Evolutionary conservation across 2,888 invertebrate species (phyloP), one percentile per base, ranked within the genome.

Genomic region (Nasonia oneida): DNA sequence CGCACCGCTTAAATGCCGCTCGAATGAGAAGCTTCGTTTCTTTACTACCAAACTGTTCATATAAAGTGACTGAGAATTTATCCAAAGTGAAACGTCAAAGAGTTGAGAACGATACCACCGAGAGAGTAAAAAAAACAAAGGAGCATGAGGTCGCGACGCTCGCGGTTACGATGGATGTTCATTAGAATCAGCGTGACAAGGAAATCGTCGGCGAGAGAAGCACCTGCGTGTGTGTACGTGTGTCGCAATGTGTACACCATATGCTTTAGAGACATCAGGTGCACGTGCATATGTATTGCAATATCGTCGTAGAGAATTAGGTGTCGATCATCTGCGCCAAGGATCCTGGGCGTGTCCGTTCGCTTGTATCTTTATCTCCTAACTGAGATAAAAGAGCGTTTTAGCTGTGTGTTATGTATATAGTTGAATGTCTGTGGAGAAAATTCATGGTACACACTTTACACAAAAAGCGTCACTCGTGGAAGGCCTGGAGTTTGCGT

Each of bases 181-280:
- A 47, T 23, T 42, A 10, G 23, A 73, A 73, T 73, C 47, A 78
- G 18, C n/a, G 61, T 64, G 61, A 77, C 18, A 77, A 47, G 8
- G 37, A 78, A 64, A 33, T 33, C 3, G 33, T 67, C 18, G 14
- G 3, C 73, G n/a, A 42, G 6, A 42, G 23, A 42, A 71, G 12
- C 53, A 53, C 53, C 53, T n/a, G 37, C 29, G 29, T 71, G 39
- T 71, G n/a, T 39, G 18, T 42, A 47, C 50, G 57, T 67, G n/a
- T 61, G 57, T 70, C 64, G 70, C 67, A 50, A 76, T 15, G 83
- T 47, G 47, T 47, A 47, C 47, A 47, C 61, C 37, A 33, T 42
- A 4, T 42, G 64, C 47, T 42, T 75, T 23, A 14, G 42, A 42
- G 42, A 18, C 14, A 23, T 23, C 18, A 12, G n/a, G 42, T 39